Conservation (phyloP, 2,888 invertebrate genomes). For the Thereva unica region DNA sequence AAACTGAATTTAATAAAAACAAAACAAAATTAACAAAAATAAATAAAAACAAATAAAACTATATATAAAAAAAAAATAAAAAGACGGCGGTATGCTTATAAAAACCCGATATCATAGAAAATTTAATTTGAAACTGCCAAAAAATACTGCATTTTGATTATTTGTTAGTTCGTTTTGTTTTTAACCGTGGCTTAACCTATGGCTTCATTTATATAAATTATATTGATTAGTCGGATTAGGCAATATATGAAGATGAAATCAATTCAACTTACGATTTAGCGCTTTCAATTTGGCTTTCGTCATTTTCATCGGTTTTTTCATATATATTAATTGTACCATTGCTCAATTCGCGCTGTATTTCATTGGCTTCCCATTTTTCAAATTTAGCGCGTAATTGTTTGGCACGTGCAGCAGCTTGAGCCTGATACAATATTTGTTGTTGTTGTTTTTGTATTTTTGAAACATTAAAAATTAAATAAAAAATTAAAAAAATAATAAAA, state of each 20-base stretch:
- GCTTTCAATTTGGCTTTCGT: conserved; percentile 80
- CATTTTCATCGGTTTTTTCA: conserved; percentile 62
- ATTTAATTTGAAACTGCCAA: too few relatives aligned
- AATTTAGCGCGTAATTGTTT: conserved; percentile 84
- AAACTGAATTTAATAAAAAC: conserved; percentile 62
- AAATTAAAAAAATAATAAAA: conserved; percentile 16
- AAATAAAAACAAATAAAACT: conserved; percentile 25
- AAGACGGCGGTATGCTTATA: too few relatives aligned
- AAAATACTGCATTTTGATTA: too few relatives aligned
- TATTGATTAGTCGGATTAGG: neutral
- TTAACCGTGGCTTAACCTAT: too few relatives aligned
- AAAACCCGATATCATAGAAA: neutral
- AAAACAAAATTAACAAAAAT: too few relatives aligned
- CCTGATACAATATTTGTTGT: conserved; percentile 51
- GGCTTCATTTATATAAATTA: neutral
- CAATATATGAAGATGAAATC: neutral
- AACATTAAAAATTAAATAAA: conserved; percentile 44
- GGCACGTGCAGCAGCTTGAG: conserved; percentile 78
- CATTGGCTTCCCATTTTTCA: conserved; percentile 81
- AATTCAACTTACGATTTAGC: conserved; percentile 68
- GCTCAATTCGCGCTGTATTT: conserved; percentile 63
- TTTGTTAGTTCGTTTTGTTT: too few relatives aligned
- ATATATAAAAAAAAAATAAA: neutral
- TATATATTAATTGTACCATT: conserved; percentile 57
- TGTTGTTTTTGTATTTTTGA: neutral